These are phyloP conservation scores for Pollenia amentaria DNA, from an alignment of 2,888 invertebrate species.

Conservation along the genomic window DNA sequence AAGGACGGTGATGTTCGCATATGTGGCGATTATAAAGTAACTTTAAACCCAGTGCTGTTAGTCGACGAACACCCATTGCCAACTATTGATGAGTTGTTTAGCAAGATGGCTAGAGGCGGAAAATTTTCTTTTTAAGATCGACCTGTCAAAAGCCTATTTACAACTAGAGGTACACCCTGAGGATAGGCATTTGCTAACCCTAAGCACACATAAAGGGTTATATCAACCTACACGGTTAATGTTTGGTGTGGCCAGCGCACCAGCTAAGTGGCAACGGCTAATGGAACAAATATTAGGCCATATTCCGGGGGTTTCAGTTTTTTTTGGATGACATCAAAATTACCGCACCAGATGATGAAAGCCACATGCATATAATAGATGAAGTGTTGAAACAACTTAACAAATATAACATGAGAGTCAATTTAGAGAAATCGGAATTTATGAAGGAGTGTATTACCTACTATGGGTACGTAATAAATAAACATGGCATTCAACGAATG, in stretches of 20 bases:
- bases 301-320: conserved; percentile 75
- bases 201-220: conserved; percentile 81
- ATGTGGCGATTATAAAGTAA: conserved; percentile 74
- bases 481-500: neutral
- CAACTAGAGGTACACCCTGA: conserved; percentile 79
- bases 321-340: conserved; percentile 73
- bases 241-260: conserved; percentile 80
- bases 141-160: conserved; percentile 78
- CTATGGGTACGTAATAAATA: conserved; percentile 30
- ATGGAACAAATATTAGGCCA: conserved; percentile 77
- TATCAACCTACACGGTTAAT: conserved; percentile 78
- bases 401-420: conserved; percentile 76
- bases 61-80: conserved; percentile 76
- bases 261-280: conserved; percentile 78
- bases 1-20: conserved; percentile 38
- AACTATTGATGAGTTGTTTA: conserved; percentile 75
- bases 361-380: conserved; percentile 61
- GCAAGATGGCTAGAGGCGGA: conserved; percentile 67
- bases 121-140: conserved; percentile 76
- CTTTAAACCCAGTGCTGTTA: conserved; percentile 74
- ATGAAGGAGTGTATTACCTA: conserved; percentile 59
- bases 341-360: conserved; percentile 15
- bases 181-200: conserved; percentile 78
- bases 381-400: conserved; percentile 74
- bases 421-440: conserved; percentile 77